Evolutionary conservation across 2,113 vertebrate genomes (phyloP), one percentile per base, ranked within the genome.

Genomic region (Menidia beryllina): DNA sequence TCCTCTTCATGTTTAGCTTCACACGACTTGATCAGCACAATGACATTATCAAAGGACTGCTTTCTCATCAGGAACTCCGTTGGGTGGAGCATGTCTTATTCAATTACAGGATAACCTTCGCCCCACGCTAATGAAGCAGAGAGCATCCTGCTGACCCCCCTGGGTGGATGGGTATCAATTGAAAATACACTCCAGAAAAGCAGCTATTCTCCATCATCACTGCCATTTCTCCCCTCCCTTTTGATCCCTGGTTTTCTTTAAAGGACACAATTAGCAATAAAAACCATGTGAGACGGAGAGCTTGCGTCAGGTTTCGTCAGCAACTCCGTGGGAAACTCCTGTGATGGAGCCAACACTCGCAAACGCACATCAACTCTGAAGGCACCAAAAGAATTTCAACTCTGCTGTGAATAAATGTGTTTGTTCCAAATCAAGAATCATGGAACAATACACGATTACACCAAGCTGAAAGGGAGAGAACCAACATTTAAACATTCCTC

Each of bases 91-190:
- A 17, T 23, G 58, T 66, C 57, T 55, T 15, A 12, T 70, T 72
- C 19, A 52, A 15, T 69, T 65, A 77, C 7, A 11, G 60, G 58
- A n/a, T 19, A 75, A 75, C 69, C 58, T 47, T 50, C 2, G 17
- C 24, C 25, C n/a, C 68, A 15, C 30, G 66, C 49, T 70, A 58
- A 72, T 77, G 72, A 65, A 75, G 41, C 72, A 71, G 51, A 66
- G 41, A 69, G 34, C 50, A 3, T 57, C 62, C 19, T 27, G 47
- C 19, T 13, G 50, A 59, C 47, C 24, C n/a, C n/a, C 8, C 8
- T 7, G 4, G 25, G 64, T 55, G 34, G 54, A 49, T 38, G 43
- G 45, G 68, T 8, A 5, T 30, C 30, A 30, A 5, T 21, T 48
- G 49, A 8, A 72, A 63, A 47, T 38, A 12, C 25, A 39, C 64